A percentile compares a stretch with the other conserved stretches of the same genome.
Evolutionary conservation across 2,797 vertebrate genomes (phyloP).

Genomic region (Xenentodon cancila): DNA sequence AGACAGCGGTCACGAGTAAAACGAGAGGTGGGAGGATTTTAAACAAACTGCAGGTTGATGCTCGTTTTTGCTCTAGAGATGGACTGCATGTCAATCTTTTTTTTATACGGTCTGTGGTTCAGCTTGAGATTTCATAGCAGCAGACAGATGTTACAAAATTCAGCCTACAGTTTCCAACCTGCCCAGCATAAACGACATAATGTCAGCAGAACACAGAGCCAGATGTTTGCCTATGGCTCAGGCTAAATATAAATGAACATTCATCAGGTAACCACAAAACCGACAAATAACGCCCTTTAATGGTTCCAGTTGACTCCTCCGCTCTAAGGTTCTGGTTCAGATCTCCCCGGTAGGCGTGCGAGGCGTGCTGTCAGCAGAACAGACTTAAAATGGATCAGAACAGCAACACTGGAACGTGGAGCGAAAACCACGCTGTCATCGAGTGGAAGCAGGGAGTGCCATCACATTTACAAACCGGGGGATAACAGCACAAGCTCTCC

Average conservation of each 20-base stretch:
- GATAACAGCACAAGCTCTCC: conserved; percentile 2
- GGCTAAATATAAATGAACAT: too few species aligned
- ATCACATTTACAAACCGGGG: conserved; percentile 8
- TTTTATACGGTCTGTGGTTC: too few species aligned
- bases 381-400: conserved; percentile 4
- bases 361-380: not conserved
- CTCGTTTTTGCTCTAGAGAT: not conserved
- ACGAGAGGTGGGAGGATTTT: not conserved
- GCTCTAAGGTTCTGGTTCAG: not conserved
- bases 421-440: not conserved
- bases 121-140: too few species aligned
- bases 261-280: too few species aligned
- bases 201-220: too few species aligned
- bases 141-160: too few species aligned
- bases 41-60: not conserved
- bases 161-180: too few species aligned
- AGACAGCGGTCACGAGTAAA: not conserved
- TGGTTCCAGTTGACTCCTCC: not conserved
- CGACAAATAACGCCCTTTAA: too few species aligned
- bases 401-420: conserved; percentile 1
- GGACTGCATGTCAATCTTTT: too few species aligned
- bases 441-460: not conserved
- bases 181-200: too few species aligned
- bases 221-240: too few species aligned
- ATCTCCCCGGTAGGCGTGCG: not conserved